A percentile compares a stretch with the other conserved stretches of the same genome.
These are phyloP conservation scores for Acrossocheilus wenchowensis DNA, from an alignment of 2,797 vertebrate species.

Conservation along the genomic window DNA sequence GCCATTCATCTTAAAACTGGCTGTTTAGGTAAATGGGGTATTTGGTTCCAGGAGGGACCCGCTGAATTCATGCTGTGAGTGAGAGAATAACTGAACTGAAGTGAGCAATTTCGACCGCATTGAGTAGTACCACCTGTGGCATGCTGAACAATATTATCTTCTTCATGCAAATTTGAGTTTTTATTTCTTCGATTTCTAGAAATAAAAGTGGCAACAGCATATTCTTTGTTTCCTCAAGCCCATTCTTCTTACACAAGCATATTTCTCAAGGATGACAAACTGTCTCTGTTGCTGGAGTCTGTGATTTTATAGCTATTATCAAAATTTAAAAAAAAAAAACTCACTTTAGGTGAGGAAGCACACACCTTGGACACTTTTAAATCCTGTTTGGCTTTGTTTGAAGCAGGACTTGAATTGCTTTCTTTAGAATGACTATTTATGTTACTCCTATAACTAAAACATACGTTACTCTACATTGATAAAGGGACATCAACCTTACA, in stretches of 20 bases:
- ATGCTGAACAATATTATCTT: not conserved
- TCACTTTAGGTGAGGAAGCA: not conserved
- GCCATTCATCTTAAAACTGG: not conserved
- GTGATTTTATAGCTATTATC: constrained; percentile 14
- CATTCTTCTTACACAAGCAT: not conserved
- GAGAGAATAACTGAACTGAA: constrained; percentile 24
- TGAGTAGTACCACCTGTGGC: not conserved
- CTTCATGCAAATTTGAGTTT: constrained; percentile 3
- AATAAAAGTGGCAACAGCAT: not conserved
- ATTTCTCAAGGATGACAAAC: constrained; percentile 19
- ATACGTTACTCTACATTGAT: not conserved
- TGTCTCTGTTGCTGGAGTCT: not conserved
- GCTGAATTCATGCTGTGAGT: not conserved
- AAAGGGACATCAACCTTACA: too few species aligned
- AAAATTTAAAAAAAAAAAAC: not conserved
- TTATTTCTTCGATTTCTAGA: not conserved
- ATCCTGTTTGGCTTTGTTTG: not conserved
- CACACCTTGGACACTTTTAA: not conserved
- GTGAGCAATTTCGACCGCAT: not conserved
- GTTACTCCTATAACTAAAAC: not conserved
- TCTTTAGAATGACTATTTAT: not conserved
- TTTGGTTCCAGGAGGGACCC: not conserved
- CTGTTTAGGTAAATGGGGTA: constrained; percentile 14
- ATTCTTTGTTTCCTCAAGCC: not conserved
- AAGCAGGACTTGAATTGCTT: constrained; percentile 12